phyloP scores from a whole-genome alignment of 2,797 vertebrate species.

The Mus minutoides region DNA sequence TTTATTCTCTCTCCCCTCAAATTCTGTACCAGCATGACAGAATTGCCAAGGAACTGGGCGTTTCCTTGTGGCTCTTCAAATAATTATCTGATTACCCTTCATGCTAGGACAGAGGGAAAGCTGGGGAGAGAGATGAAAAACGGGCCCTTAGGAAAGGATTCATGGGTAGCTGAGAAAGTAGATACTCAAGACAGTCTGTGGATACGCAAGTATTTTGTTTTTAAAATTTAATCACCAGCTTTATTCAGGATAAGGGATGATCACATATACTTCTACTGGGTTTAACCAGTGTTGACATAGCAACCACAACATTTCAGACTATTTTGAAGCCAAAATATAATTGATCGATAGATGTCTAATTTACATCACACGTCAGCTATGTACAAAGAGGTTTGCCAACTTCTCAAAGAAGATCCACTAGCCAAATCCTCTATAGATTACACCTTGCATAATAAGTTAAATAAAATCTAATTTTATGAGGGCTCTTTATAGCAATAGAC shows the following conservation, averaged over 20 bases:
- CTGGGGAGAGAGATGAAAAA: constrained; percentile 71
- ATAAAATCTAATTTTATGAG: constrained; percentile 32
- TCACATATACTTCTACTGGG: not conserved
- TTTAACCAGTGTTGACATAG: constrained; percentile 9
- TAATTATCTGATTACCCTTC: constrained; percentile 56
- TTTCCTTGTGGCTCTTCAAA: constrained; percentile 78
- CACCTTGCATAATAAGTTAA: constrained; percentile 17
- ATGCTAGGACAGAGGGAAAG: constrained; percentile 71
- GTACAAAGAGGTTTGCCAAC: not conserved
- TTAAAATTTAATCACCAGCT: constrained; percentile 42
- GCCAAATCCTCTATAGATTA: not conserved
- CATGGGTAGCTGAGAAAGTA: not conserved
- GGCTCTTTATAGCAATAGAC: constrained; percentile 21
- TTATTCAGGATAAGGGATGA: not conserved
- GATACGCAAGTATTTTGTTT: constrained; percentile 7
- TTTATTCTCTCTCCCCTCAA: constrained; percentile 44
- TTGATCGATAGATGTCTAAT: constrained; percentile 8
- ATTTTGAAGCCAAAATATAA: constrained; percentile 55
- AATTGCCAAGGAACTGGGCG: constrained; percentile 76
- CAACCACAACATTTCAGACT: constrained; percentile 41
- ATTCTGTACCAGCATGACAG: constrained; percentile 79
- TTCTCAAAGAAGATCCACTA: not conserved
- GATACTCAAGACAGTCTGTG: not conserved
- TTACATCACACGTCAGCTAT: constrained; percentile 14
- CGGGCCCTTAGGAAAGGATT: constrained; percentile 67